Base-by-base conservation (phyloP, 2,113 vertebrate genomes). In the Rousettus leschenaultii region DNA sequence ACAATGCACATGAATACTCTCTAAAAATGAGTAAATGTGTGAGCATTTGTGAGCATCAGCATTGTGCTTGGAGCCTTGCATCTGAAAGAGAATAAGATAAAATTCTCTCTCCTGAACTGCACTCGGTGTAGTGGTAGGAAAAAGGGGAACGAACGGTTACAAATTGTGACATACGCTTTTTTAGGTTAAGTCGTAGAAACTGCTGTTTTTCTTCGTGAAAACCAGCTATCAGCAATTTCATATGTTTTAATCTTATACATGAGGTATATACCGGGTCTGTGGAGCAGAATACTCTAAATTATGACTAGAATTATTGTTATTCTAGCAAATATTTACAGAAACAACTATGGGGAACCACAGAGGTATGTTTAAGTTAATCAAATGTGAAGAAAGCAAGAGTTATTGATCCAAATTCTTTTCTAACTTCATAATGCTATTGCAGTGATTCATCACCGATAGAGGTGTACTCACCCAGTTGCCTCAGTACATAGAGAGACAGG, bases 321-420 rank as follows among this genome's bases (percentile, higher is more conserved):
- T 55, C 26, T 38, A 12, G 6, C 1, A 70, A 6, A n/a, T 40
- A 87, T 59, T 78, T 86, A 35, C 73, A 86, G 35, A n/a, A 79
- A 48, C 7, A 45, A 45, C 30, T 33, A 65, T 26, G 18, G 18
- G 24, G 21, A 88, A 59, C 14, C 40, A 33, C 9, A 43, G 45
- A 95, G 59, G 6, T 70, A 51, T 10, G 33, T 38, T 88, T 93
- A 59, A 85, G 43, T 88, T 90, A 74, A 80, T 90, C 19, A 71
- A 45, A 59, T 11, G 6, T 5, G 43, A 87, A 10, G 38, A 43
- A 87, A 84, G 43, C 26, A 65, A n/a, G 24, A 51, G 6, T 7
- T 68, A 28, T 82, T 66, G 48, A 59, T 57, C 30, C 51, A 35
- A 70, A 79, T 74, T 61, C 14, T 68, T 16, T 59, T 74, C 13